Percentiles rank a stretch among this genome's conserved stretches.
phyloP scores from a whole-genome alignment of 2,113 vertebrate genomes.

The Sardina pilchardus region DNA sequence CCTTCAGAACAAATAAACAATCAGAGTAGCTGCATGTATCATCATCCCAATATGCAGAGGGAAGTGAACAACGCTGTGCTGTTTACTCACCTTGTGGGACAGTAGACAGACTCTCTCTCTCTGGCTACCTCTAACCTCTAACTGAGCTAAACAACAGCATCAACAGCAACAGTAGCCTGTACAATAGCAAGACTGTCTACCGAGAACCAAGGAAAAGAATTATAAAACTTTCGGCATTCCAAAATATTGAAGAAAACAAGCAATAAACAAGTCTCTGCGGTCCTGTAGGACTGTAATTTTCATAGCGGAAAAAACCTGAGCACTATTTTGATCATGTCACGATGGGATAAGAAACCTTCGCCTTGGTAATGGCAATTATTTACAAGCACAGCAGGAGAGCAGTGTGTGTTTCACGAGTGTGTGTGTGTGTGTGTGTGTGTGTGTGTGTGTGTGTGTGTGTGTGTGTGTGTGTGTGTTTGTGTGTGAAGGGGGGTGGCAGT shows the following conservation, averaged over 20 bases:
- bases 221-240: not conserved
- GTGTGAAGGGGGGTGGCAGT: not conserved
- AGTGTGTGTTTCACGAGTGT: not conserved
- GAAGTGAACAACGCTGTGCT: not conserved
- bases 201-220: not conserved
- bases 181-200: not conserved
- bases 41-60: not conserved
- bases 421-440: constrained; percentile 24
- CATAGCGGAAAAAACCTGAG: constrained; percentile 9
- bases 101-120: not conserved
- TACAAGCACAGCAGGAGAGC: constrained; percentile 36
- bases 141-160: not conserved
- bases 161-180: not conserved
- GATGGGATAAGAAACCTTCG: constrained; percentile 25
- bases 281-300: not conserved
- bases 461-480: not conserved
- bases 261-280: not conserved
- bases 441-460: constrained; percentile 12
- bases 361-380: constrained; percentile 42
- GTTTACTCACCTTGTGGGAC: not conserved
- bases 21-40: not conserved
- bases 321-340: constrained; percentile 33
- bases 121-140: not conserved
- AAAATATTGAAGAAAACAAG: not conserved
- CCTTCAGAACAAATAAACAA: not conserved